Evolutionary conservation across 1,140 invertebrate species (phyloP).

Genomic region (Aphidius ervi): DNA sequence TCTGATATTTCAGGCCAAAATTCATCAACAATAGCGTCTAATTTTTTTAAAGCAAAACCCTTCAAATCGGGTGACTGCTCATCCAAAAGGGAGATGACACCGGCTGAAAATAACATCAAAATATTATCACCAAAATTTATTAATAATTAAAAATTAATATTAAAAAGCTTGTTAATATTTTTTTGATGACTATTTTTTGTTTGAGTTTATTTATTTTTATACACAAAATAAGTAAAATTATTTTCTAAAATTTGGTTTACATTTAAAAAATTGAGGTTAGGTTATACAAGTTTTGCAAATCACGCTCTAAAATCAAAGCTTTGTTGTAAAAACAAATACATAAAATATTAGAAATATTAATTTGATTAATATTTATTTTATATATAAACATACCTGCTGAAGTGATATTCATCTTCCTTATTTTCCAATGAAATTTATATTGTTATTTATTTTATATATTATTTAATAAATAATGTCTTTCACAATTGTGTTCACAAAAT

Average conservation of each 20-base stretch:
- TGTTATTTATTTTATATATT: no score
- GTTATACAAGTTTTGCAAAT: constrained; percentile 12
- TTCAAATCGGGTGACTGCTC: constrained; percentile 90
- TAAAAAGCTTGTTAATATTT: no score
- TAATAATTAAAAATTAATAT: no score
- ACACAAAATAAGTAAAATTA: no score
- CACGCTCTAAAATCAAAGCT: constrained; percentile 15
- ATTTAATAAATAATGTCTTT: no score
- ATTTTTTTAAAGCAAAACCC: constrained; percentile 84
- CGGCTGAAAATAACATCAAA: constrained; percentile 60
- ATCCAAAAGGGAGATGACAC: constrained; percentile 92
- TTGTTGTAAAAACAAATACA: neutral
- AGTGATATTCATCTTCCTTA: constrained; percentile 53
- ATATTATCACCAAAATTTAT: neutral
- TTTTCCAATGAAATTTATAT: no score
- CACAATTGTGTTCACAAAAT: no score
- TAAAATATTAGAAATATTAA: no score
- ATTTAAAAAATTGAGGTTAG: constrained; percentile 15
- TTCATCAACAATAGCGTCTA: constrained; percentile 92
- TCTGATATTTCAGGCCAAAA: constrained; percentile 99
- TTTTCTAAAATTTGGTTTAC: neutral
- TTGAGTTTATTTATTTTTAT: no score
- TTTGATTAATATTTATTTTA: neutral
- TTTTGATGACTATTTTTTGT: no score
- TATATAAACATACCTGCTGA: constrained; percentile 44